Base-by-base conservation (phyloP, 2,113 vertebrate species). In the Elanus axillaris region DNA sequence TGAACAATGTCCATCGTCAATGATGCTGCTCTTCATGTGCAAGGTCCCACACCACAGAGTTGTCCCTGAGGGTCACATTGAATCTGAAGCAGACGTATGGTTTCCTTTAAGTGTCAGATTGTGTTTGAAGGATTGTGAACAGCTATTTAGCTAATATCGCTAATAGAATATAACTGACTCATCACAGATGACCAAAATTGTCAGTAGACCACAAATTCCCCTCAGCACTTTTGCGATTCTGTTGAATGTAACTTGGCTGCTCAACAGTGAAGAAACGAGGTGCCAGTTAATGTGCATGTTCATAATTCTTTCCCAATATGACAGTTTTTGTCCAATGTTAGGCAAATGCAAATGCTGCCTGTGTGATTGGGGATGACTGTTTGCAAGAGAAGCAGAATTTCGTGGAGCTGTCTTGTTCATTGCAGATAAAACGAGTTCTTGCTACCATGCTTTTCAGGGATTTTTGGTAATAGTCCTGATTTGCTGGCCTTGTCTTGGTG, bases 1-100 rank as follows among this genome's bases (percentile, higher is more conserved):
- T 18, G 16, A 43, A 17, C 5, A 0, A 0, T 56, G 45, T 20
- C 50, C 13, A 0, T 11, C 67, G 20, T n/a, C 52, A 17, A 1
- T 62, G 42, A 31, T 2, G 3, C 20, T 71, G 72, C 55, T 84
- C 34, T 66, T 69, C 15, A 0, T 1, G 11, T 45, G 27, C 19
- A 10, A 40, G 18, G 25, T 40, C 55, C n/a, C 71, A 53, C 13
- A 10, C 16, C 8, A 18, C 52, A 27, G 56, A 45, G 40, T 0
- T 76, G 36, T 50, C 83, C 38, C 63, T 6, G 36, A 16, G 43
- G 27, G 25, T 29, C 2, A 0, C 38, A 1, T 45, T 29, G 23
- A 55, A 3, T 43, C n/a, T 55, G 36, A 40, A 63, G 32, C 42
- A 75, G 9, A 14, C 1, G 2, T 26, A 14, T 10, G 22, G 3